These are phyloP conservation scores for Penaeus vannamei DNA, from an alignment of 1,140 invertebrate species.

Conservation along the genomic window DNA sequence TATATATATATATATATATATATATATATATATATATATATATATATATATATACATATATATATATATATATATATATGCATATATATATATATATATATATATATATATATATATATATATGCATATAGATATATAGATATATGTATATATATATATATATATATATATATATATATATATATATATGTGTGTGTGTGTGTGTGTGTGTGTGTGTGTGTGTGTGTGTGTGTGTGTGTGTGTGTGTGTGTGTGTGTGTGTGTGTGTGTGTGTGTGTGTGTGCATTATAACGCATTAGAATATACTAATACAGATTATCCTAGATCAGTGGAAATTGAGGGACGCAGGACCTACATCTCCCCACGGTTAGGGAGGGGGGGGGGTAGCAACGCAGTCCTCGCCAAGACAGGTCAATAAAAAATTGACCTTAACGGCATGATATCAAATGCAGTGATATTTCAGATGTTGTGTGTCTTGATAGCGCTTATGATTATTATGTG, in stretches of 20 bases:
- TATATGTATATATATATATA: not conserved
- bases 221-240: too few species aligned
- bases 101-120: not conserved
- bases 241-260: slow-evolving; percentile 16
- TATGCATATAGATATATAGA: not conserved
- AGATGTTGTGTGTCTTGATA: too few species aligned
- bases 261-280: too few species aligned
- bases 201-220: slow-evolving; percentile 13
- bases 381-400: too few species aligned
- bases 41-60: not conserved
- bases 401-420: too few species aligned
- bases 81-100: not conserved
- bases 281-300: not conserved
- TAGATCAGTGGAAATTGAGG: too few species aligned
- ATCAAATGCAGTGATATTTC: too few species aligned
- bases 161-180: not conserved
- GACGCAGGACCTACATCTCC: too few species aligned
- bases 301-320: too few species aligned
- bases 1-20: not conserved
- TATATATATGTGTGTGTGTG: not conserved
- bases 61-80: not conserved
- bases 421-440: too few species aligned
- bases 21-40: not conserved
- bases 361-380: too few species aligned
- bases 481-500: too few species aligned